Evolutionary conservation across 2,113 vertebrate species (phyloP).

Genomic region (Labrus mixtus): DNA sequence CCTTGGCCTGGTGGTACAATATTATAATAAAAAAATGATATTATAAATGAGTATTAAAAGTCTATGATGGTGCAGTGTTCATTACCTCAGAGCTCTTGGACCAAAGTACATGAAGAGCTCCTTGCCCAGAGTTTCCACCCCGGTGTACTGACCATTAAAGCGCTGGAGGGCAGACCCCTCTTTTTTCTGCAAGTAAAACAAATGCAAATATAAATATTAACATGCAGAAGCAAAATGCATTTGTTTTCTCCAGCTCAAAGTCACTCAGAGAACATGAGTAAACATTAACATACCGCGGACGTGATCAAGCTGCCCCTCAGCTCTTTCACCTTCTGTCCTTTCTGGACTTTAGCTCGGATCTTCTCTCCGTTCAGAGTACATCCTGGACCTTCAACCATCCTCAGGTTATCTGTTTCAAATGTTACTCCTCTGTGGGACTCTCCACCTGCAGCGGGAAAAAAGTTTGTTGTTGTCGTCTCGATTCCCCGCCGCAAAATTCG

Average conservation of each 20-base stretch:
- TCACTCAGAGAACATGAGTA: too few relatives aligned
- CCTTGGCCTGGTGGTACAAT: too few relatives aligned
- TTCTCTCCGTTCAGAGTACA: conserved; percentile 88
- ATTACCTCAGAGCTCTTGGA: conserved; percentile 88
- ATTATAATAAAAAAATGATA: too few relatives aligned
- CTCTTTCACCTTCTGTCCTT: conserved; percentile 83
- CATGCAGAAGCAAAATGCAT: background rate
- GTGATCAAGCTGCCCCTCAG: conserved; percentile 67
- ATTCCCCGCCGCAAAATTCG: conserved; percentile 66
- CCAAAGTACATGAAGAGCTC: conserved; percentile 95
- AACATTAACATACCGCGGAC: conserved; percentile 7
- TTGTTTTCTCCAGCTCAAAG: too few relatives aligned
- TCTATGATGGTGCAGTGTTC: background rate
- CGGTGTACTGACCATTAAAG: conserved; percentile 83
- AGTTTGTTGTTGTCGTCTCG: background rate
- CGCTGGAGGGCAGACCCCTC: conserved; percentile 49
- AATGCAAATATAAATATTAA: background rate
- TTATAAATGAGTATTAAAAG: too few relatives aligned
- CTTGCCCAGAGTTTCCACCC: conserved; percentile 92
- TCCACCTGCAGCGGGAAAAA: fast-evolving
- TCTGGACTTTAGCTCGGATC: conserved; percentile 82
- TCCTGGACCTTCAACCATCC: conserved; percentile 94
- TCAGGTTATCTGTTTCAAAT: fast-evolving
- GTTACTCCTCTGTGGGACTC: too few relatives aligned
- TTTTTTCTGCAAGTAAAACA: conserved; percentile 40